Evolutionary conservation across 2,888 invertebrate species (phyloP).

Genomic region (Onchidella celtica): DNA sequence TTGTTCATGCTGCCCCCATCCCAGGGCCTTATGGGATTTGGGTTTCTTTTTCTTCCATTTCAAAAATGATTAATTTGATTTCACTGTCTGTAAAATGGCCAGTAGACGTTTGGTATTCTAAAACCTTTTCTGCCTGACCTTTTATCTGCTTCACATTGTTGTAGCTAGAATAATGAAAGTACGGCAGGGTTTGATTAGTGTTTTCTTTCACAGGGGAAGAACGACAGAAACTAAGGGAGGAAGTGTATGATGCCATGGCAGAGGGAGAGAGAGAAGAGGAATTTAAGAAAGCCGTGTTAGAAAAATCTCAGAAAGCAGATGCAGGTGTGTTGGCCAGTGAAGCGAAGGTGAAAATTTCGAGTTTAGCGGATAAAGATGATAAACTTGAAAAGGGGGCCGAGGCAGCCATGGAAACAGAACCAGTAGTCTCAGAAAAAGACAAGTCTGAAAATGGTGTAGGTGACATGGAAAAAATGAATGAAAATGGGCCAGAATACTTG

Average conservation of each 20-base stretch:
- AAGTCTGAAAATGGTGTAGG: too few species aligned
- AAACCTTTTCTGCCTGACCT: too few species aligned
- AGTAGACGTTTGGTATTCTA: too few species aligned
- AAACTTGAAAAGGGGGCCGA: not conserved
- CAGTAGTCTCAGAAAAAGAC: not conserved
- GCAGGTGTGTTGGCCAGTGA: not conserved
- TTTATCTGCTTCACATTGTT: too few species aligned
- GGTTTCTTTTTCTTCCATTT: too few species aligned
- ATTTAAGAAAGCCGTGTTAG: not conserved
- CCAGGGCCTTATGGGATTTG: too few species aligned
- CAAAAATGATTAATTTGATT: too few species aligned
- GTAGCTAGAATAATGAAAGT: too few species aligned
- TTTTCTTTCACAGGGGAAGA: slow-evolving; percentile 37
- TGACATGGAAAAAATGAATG: not conserved
- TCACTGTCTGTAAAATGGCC: too few species aligned
- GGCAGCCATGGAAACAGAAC: not conserved
- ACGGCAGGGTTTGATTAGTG: too few species aligned
- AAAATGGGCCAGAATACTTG: slow-evolving; percentile 26
- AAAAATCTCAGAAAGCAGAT: not conserved
- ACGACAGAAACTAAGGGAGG: slow-evolving; percentile 35
- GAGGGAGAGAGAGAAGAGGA: slow-evolving; percentile 43
- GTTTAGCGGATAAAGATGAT: not conserved
- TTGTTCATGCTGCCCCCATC: too few species aligned
- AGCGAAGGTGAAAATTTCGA: not conserved
- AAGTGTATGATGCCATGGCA: slow-evolving; percentile 46